These are phyloP conservation scores for Embiotoca jacksoni DNA, from an alignment of 2,113 vertebrate genomes.

Conservation along the genomic window DNA sequence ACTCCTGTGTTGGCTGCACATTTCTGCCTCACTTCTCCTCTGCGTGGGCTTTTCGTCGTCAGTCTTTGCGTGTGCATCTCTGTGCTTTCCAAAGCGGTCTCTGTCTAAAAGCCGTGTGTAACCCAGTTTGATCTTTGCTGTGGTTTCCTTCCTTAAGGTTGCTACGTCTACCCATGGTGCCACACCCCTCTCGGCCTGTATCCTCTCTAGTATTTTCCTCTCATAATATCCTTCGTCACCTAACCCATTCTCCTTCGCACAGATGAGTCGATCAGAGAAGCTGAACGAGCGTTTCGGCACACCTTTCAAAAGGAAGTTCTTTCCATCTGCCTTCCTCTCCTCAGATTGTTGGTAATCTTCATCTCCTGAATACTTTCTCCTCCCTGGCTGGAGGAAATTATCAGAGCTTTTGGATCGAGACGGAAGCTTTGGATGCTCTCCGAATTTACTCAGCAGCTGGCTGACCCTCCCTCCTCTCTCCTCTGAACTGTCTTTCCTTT, in stretches of 20 bases:
- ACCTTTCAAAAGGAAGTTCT: conserved; percentile 36
- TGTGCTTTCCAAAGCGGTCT: conserved; percentile 33
- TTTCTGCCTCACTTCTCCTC: conserved; percentile 18
- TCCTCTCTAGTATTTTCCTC: conserved; percentile 51
- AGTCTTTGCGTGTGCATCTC: conserved; percentile 9
- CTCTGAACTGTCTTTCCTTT: conserved; percentile 51
- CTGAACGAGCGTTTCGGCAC: conserved; percentile 79
- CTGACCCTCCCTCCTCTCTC: conserved; percentile 84
- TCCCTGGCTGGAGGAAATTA: conserved; percentile 68
- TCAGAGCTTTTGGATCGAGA: conserved; percentile 86
- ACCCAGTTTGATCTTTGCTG: conserved; percentile 38
- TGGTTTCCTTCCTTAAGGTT: conserved; percentile 39
- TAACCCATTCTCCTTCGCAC: conserved; percentile 61
- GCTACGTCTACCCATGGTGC: conserved; percentile 8
- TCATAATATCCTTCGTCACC: conserved; percentile 14
- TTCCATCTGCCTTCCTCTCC: conserved; percentile 8
- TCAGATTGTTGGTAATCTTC: conserved; percentile 47
- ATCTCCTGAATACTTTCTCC: conserved; percentile 60
- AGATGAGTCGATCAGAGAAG: conserved; percentile 77
- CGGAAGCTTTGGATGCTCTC: conserved; percentile 75
- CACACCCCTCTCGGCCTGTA: conserved; percentile 51
- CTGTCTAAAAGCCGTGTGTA: conserved; percentile 35
- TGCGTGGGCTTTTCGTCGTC: conserved; percentile 18
- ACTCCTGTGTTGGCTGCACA: conserved; percentile 24
- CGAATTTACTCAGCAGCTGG: conserved; percentile 84